phyloP scores from a whole-genome alignment of 2,888 invertebrate genomes.

The Aquatica leii region DNA sequence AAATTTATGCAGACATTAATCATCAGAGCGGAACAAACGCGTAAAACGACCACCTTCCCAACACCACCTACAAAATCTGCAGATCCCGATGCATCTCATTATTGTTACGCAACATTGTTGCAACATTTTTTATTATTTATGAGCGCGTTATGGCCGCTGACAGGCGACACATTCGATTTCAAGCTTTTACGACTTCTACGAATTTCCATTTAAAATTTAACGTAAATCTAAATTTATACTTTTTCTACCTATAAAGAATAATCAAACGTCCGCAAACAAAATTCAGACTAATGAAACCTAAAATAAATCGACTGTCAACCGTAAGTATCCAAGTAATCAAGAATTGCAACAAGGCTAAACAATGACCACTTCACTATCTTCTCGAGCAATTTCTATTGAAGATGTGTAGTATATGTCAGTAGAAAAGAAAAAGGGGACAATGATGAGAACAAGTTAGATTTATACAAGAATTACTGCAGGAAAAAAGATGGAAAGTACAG shows the following conservation, averaged over 20 bases:
- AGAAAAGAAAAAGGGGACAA: conserved; percentile 10
- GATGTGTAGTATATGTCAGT: neutral
- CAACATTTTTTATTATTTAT: conserved; percentile 27
- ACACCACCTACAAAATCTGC: conserved; percentile 12
- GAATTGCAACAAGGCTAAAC: conserved; percentile 21
- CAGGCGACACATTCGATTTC: conserved; percentile 20
- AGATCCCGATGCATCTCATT: conserved; percentile 27
- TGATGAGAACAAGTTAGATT: conserved; percentile 1
- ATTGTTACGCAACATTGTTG: conserved; percentile 28
- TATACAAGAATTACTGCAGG: neutral
- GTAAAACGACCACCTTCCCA: conserved; percentile 21
- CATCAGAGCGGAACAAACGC: conserved; percentile 27
- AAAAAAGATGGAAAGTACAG: conserved; percentile 1
- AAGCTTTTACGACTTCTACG: conserved; percentile 29
- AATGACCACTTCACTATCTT: conserved; percentile 28
- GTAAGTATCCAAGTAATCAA: conserved; percentile 20
- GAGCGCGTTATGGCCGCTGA: conserved; percentile 22
- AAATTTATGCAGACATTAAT: conserved; percentile 38
- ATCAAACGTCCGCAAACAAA: conserved; percentile 13
- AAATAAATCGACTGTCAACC: conserved; percentile 29
- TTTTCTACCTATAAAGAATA: conserved; percentile 12
- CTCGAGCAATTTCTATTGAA: conserved; percentile 17
- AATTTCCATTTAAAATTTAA: conserved; percentile 13
- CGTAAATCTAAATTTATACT: neutral
- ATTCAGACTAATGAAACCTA: conserved; percentile 18